A percentile compares a stretch with the other conserved stretches of the same genome.
These are phyloP conservation scores for Pangasianodon hypophthalmus DNA, from an alignment of 2,113 vertebrate genomes.

Conservation along the genomic window DNA sequence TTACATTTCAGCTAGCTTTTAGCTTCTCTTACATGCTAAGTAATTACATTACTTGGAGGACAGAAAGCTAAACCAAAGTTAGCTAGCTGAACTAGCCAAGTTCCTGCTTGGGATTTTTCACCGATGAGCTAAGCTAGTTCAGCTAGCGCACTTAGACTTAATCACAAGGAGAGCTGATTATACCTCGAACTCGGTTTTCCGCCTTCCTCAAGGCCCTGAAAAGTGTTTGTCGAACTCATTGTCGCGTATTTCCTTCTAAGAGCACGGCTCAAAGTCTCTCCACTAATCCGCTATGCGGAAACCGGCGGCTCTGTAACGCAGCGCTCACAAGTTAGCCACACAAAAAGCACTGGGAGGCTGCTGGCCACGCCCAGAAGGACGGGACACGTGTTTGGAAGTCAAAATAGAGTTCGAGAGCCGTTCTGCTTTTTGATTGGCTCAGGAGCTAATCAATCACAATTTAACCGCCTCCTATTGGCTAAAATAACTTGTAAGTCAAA, in stretches of 20 bases:
- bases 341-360: slow-evolving; percentile 5
- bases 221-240: slow-evolving; percentile 82
- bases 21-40: background rate
- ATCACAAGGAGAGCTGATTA: slow-evolving; percentile 2
- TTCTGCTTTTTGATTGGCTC: background rate
- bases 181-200: slow-evolving; percentile 83
- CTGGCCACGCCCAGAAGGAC: slow-evolving; percentile 33
- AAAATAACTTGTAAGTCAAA: background rate
- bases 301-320: background rate
- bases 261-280: background rate
- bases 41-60: background rate
- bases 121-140: slow-evolving; percentile 3
- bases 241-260: slow-evolving; percentile 18
- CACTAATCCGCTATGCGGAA: slow-evolving; percentile 13
- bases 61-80: slow-evolving; percentile 13
- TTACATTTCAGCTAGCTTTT: background rate
- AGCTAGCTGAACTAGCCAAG: slow-evolving; percentile 36
- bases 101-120: slow-evolving; percentile 18
- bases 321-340: slow-evolving; percentile 12
- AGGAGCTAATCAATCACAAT: background rate
- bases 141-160: background rate
- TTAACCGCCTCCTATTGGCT: background rate
- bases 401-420: background rate
- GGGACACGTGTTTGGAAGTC: slow-evolving; percentile 26
- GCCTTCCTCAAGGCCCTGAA: slow-evolving; percentile 73